Evolutionary conservation across 1,140 invertebrate species (phyloP).

Genomic region (Zaprionus nigranus): DNA sequence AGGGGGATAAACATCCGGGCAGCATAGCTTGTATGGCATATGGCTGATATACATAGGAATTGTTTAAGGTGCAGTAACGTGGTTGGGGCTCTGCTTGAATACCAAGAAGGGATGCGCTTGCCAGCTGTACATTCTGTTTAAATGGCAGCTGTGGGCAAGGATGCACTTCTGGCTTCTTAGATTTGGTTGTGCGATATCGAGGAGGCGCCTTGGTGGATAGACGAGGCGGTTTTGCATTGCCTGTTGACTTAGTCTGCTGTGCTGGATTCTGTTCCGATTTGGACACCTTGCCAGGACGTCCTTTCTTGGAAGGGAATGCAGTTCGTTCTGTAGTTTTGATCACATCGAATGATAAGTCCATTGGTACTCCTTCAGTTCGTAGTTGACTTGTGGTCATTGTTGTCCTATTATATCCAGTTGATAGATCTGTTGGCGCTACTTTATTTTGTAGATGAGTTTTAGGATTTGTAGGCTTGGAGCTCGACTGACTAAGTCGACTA

Average conservation of each 20-base stretch:
- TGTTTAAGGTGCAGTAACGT: neutral
- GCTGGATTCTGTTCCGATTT: neutral
- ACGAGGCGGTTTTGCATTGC: neutral
- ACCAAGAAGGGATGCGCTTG: neutral
- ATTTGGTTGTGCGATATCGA: neutral
- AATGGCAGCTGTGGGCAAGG: neutral
- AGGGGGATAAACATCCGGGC: slow-evolving; percentile 47
- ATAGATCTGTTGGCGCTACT: too few species aligned
- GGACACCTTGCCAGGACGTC: neutral
- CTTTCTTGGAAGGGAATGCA: neutral
- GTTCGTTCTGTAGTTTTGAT: neutral
- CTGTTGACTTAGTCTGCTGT: neutral
- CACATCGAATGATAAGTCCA: neutral
- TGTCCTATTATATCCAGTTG: too few species aligned
- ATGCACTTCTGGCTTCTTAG: neutral
- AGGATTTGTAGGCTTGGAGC: too few species aligned
- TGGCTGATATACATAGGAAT: slow-evolving; percentile 7
- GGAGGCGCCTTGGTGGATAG: neutral
- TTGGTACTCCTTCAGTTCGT: neutral
- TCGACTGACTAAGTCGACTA: neutral
- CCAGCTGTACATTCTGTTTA: neutral
- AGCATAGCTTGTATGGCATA: slow-evolving; percentile 20
- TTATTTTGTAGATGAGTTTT: too few species aligned
- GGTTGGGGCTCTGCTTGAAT: neutral
- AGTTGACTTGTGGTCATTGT: too few species aligned